Base-by-base conservation (phyloP, 2,888 invertebrate species). In the Drepana falcataria region DNA sequence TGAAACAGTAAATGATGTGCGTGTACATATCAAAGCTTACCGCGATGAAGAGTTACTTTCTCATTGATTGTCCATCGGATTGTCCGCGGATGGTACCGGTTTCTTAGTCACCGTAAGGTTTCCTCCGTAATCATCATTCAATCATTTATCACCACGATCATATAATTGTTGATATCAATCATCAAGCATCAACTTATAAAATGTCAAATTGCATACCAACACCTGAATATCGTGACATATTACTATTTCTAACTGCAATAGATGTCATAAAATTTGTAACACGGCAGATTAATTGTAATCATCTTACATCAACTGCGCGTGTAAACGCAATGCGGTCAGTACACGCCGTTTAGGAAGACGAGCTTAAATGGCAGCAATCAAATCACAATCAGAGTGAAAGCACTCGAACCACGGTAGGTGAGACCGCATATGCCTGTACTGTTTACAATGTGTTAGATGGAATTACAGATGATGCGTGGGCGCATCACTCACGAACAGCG, bases 311-410 rank as follows among this genome's bases (percentile, higher is more conserved):
- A 68, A 71, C 65, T 66, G 68, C 76, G 74, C 73, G 72, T 79
- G 75, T 81, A 79, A 79, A 75, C 67, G 71, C 73, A 69, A 68
- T 64, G 72, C 65, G 75, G 75, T 75, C 67, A 68, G 72, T 75
- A 60, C 60, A 51, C 54, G 65, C 66, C 63, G 74, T 81, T 85
- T 85, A 80, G 66, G 75, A 76, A 79, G 78, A 82, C 71, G 77
- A 81, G 80, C 44, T 3, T 73, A 85, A 87, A 86, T 81, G 77
- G 79, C 82, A 75, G 78, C 81, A 87, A 87, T 87, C 86, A 87
- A 85, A 85, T 79, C 75, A 84, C 83, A 84, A 86, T 86, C 83
- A 87, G 69, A 79, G 83, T 83, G 84, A 87, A 88, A 87, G 85
- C 83, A 77, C 35, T 47, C 35, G 52, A 63, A 80, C 79, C 80